Percentiles rank a stretch among this genome's conserved stretches.
These are phyloP conservation scores for Mycalesis mineus DNA, from an alignment of 2,888 invertebrate genomes.

Conservation along the genomic window DNA sequence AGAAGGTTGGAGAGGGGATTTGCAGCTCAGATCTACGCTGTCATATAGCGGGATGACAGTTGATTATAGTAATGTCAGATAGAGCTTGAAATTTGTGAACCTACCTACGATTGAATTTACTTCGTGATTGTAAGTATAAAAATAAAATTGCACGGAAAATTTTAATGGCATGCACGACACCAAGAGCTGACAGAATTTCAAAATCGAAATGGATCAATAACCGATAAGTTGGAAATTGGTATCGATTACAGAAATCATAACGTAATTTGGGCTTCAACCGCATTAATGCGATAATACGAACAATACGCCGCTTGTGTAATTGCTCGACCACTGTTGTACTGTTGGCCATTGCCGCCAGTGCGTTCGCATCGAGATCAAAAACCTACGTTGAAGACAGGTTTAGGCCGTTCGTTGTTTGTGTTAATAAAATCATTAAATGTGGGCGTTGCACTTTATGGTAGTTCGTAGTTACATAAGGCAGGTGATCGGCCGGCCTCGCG, in stretches of 20 bases:
- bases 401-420: slow-evolving; percentile 44
- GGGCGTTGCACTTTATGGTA: slow-evolving; percentile 45
- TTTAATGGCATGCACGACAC: slow-evolving; percentile 1
- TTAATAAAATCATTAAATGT: slow-evolving; percentile 37
- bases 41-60: too few species aligned
- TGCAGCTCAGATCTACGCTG: too few species aligned
- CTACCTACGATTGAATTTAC: too few species aligned
- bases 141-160: too few species aligned
- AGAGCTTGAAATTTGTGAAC: too few species aligned
- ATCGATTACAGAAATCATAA: slow-evolving; percentile 22
- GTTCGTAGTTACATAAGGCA: slow-evolving; percentile 55
- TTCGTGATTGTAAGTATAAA: too few species aligned
- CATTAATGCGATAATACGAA: slow-evolving; percentile 17
- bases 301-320: slow-evolving; percentile 20
- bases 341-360: slow-evolving; percentile 33
- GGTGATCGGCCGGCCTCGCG: slow-evolving; percentile 73
- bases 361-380: slow-evolving; percentile 53
- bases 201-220: slow-evolving; percentile 23
- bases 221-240: slow-evolving; percentile 20
- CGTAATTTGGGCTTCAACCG: slow-evolving; percentile 22
- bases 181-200: slow-evolving; percentile 14
- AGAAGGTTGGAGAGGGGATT: too few species aligned
- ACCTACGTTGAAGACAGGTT: slow-evolving; percentile 40
- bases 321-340: too few species aligned
- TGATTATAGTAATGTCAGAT: too few species aligned